Evolutionary conservation across 2,888 invertebrate genomes (phyloP).

Genomic region (Cantharis flavilabris): DNA sequence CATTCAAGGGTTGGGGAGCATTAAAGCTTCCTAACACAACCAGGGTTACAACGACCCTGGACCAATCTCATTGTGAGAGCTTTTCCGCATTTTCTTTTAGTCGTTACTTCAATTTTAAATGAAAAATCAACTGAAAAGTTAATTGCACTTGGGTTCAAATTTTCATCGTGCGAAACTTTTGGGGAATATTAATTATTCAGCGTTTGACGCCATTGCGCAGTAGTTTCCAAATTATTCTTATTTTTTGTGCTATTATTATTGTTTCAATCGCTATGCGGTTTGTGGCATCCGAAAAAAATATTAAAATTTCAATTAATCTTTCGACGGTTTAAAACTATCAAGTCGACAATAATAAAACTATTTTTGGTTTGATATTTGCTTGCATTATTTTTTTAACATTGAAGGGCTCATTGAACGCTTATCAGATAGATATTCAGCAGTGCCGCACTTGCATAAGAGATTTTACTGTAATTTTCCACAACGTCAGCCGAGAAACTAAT

Average conservation of each 20-base stretch:
- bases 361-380: not conserved
- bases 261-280: not conserved
- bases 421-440: not conserved
- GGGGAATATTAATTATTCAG: not conserved
- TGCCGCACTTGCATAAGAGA: not conserved
- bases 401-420: not conserved
- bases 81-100: not conserved
- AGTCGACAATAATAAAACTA: not conserved
- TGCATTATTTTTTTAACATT: not conserved
- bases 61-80: not conserved
- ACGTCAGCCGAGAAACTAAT: not conserved
- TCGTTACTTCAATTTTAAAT: not conserved
- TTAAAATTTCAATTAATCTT: not conserved
- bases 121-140: not conserved
- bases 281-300: not conserved
- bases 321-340: too few species aligned
- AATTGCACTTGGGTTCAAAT: not conserved
- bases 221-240: not conserved
- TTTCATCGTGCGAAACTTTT: not conserved
- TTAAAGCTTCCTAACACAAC: conserved; percentile 28
- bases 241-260: not conserved
- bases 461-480: not conserved
- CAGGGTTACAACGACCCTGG: conserved; percentile 4
- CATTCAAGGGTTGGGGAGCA: conserved; percentile 26
- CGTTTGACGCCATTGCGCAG: too few species aligned